phyloP scores from a whole-genome alignment of 2,888 invertebrate genomes.

The Drosophila pseudotalamancana region DNA sequence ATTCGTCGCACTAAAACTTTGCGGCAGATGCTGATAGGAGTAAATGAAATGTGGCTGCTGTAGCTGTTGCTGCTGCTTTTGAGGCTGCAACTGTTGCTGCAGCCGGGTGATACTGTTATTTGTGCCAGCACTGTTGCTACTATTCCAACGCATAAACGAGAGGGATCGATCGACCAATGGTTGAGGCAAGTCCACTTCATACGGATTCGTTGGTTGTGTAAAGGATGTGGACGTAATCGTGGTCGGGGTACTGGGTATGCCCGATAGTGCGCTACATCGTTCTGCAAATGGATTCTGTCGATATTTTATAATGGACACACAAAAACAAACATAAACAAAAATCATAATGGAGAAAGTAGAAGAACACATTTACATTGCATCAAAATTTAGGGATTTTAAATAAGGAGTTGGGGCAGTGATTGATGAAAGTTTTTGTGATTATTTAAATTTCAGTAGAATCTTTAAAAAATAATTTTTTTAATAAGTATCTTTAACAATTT shows the following conservation, averaged over 20 bases:
- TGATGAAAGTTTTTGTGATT: constrained; percentile 26
- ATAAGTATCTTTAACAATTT: too few species aligned
- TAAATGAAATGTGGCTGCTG: constrained; percentile 42
- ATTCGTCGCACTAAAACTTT: constrained; percentile 61
- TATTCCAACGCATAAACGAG: constrained; percentile 86
- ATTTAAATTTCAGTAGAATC: too few species aligned
- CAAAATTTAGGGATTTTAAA: neutral
- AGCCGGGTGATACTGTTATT: constrained; percentile 75
- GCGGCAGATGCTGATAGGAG: constrained; percentile 44
- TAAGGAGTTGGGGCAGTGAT: constrained; percentile 16
- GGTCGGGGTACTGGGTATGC: constrained; percentile 81
- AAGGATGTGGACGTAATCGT: constrained; percentile 83
- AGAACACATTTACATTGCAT: constrained; percentile 1
- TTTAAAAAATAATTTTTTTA: too few species aligned
- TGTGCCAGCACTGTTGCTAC: constrained; percentile 46
- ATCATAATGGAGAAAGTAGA: constrained; percentile 10
- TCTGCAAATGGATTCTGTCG: constrained; percentile 86
- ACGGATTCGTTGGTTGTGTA: constrained; percentile 85
- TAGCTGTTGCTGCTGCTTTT: constrained; percentile 42
- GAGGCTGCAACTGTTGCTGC: constrained; percentile 62
- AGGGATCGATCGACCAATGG: constrained; percentile 89
- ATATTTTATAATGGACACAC: constrained; percentile 67
- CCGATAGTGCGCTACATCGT: constrained; percentile 89
- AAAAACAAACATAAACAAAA: constrained; percentile 40
- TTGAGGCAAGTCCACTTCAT: constrained; percentile 89